phyloP scores from a whole-genome alignment of 2,888 invertebrate genomes.

The Hirtodrosophila cameraria region DNA sequence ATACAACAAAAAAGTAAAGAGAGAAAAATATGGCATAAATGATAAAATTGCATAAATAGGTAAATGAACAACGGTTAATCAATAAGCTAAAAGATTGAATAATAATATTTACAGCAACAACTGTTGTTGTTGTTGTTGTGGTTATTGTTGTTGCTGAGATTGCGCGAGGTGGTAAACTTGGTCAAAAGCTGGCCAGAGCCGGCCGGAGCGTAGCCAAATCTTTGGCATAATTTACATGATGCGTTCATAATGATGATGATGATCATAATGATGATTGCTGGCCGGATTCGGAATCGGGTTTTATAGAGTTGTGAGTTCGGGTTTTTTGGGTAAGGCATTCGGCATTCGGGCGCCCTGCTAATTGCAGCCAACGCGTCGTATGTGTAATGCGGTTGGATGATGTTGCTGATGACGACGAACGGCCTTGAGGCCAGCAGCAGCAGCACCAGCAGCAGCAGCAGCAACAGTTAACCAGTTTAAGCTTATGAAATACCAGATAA shows the following conservation, averaged over 20 bases:
- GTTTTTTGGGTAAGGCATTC: background rate
- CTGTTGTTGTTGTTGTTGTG: too few species aligned
- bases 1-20: too few species aligned
- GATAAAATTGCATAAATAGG: slow-evolving; percentile 76
- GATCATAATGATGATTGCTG: slow-evolving; percentile 25
- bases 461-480: slow-evolving; percentile 63
- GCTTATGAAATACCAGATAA: slow-evolving; percentile 67
- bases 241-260: slow-evolving; percentile 2
- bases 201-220: slow-evolving; percentile 38
- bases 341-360: slow-evolving; percentile 65
- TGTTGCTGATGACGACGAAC: slow-evolving; percentile 37
- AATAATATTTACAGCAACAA: slow-evolving; percentile 55
- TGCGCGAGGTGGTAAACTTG: slow-evolving; percentile 50
- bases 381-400: slow-evolving; percentile 70
- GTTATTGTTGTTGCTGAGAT: slow-evolving; percentile 28
- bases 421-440: slow-evolving; percentile 74
- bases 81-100: slow-evolving; percentile 74
- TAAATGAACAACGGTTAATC: slow-evolving; percentile 78
- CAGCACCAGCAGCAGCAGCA: slow-evolving; percentile 23
- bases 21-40: slow-evolving; percentile 37
- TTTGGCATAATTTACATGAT: slow-evolving; percentile 67
- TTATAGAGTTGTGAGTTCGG: too few species aligned
- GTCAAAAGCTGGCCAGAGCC: slow-evolving; percentile 34
- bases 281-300: slow-evolving; percentile 37
- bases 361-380: slow-evolving; percentile 73